Base-by-base conservation (phyloP, 30 jellyfish, hydroid and myxozoan species). In the Aurelia aurita region DNA sequence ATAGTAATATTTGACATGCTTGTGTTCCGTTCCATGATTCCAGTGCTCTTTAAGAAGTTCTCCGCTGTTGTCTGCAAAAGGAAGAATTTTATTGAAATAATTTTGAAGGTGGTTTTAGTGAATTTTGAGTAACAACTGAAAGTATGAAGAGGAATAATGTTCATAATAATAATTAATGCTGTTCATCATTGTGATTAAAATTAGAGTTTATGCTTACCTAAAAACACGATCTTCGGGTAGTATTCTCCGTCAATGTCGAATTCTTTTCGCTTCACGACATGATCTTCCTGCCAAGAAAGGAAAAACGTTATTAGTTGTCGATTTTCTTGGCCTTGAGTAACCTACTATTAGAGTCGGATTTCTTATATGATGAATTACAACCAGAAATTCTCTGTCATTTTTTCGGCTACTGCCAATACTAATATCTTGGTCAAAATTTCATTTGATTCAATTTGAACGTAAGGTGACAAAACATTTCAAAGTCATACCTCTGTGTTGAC, bases 171-270 rank as follows among this genome's bases (percentile, higher is more conserved):
- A n/a, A n/a, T n/a, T n/a, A n/a, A 4, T 39, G 16, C 16, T 4
- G 51, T 7, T 39, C 16, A 15, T 6, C 7, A 6, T 5, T 39
- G 12, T 15, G 9, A 7, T 39, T 5, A 5, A 26, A 26, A 26
- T 77, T 16, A 62, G 43, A 18, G 19, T 16, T 25, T 10, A 51
- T 55, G 18, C 91, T 85, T 79, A 89, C 99, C 99, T 45, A 95
- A 32, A 64, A 95, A 95, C 19, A 89, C 72, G 1, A 95, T 80
- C 49, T 87, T 89, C 31, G 99, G 99, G 61, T 95, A 95, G 67
- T 95, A 95, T 79, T 89, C 99, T 29, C 97, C 99, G 61, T 95
- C 99, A 46, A 95, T 80, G 31, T 89, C 97, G 34, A 84, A 97
- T 20, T 75, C 90, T 90, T 95, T 87, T 47, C 62, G 49, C 88